Evolutionary conservation across 2,797 vertebrate species (phyloP), one percentile per base, ranked within the genome.

Genomic region (Pseudomugil tenellus): DNA sequence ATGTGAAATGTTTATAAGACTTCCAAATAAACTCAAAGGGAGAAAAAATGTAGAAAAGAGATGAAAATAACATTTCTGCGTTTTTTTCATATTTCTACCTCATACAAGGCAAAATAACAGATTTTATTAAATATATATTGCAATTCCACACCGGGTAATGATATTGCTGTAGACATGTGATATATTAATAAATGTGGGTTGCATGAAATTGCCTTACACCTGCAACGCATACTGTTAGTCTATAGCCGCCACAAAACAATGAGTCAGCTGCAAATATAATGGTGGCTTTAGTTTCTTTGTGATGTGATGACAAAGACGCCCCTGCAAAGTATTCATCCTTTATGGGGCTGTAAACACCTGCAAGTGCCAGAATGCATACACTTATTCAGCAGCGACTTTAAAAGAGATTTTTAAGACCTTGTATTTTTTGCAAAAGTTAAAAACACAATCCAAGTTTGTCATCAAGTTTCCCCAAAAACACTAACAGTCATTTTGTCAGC

Each of bases 401-500:
- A 17, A 12, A 10, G 41, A 46, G 39, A n/a, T n/a, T 46, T 46
- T 46, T n/a, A 46, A 46, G 41, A 46, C 41, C 41, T 46, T 46
- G 41, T 46, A 46, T n/a, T n/a, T 46, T 46, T n/a, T 2, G 19
- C 19, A 2, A 46, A 21, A 3, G 17, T 4, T 19, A 41, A 29
- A 23, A 11, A 5, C 5, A 16, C 57, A 28, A 43, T 53, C 13
- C 52, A 59, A 67, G 56, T 63, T 56, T 57, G 37, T 71, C 58
- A 74, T 61, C 35, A 19, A 46, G 49, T 62, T 29, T 7, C 12
- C 34, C 54, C 51, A 59, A 67, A 78, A 83, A 74, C 63, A 58
- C 32, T 2, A 57, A 70, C n/a, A 67, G 65, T 81, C 76, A 81
- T 58, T 63, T 63, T 80, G 74, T 79, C 84, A 79, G 39, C 6